Evolutionary conservation across 2,113 vertebrate species (phyloP), one percentile per base, ranked within the genome.

Genomic region (Xiphias gladius): DNA sequence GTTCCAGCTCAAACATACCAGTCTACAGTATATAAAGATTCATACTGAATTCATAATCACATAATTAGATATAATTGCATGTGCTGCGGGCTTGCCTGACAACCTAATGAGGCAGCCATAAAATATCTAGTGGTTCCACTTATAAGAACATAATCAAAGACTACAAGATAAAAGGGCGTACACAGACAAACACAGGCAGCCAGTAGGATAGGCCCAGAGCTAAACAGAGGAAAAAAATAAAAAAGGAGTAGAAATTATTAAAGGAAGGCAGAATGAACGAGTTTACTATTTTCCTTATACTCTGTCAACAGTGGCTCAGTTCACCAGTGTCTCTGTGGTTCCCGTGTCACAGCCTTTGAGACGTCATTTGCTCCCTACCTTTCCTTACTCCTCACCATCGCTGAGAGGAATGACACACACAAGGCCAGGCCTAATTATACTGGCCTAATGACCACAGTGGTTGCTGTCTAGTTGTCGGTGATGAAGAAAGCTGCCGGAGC

Each of bases 21-120:
- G 41, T 86, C 74, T 80, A 83, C 83, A 85, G 65, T 71, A 87
- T 79, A 84, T 72, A 76, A 84, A 55, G 75, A 73, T 85, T 86
- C 74, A 89, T 81, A 73, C 76, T 86, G 75, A 87, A 90, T 85
- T 84, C 79, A 86, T 92, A 92, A 93, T 90, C 91, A 79, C 79
- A 82, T 92, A 91, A 94, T 91, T 91, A 91, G 66, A 86, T 82
- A 65, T 91, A 92, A 92, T 89, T 90, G 85, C 83, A 87, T 88
- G 80, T 90, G 83, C 90, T 87, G 74, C 82, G 75, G 85, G 88
- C 76, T 89, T 86, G 84, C 73, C 90, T 86, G 80, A 82, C 89
- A 89, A 83, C 76, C 73, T 90, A 91, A 93, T 91, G 83, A 93
- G 86, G 87, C 87, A 78, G 67, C 66, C 70, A 75, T 90, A 79